Percentiles rank a stretch among this genome's conserved stretches.
phyloP scores from a whole-genome alignment of 2,113 vertebrate genomes.

The Hippocampus mohnikei region DNA sequence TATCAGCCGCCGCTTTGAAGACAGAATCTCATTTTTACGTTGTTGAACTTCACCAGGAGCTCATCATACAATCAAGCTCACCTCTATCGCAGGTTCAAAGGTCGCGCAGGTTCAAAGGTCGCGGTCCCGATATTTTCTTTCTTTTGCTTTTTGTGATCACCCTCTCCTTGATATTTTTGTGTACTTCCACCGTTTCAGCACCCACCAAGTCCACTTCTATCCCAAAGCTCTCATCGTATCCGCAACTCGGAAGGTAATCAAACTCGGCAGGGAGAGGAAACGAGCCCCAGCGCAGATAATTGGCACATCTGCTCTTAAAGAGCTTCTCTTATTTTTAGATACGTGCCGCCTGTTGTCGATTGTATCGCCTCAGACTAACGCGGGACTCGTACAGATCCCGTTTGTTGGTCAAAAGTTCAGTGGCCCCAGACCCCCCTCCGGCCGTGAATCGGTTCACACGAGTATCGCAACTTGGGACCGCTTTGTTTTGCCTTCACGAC shows the following conservation, averaged over 20 bases:
- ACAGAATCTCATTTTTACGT: constrained; percentile 2
- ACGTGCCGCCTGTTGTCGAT: constrained; percentile 3
- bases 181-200: too few species aligned
- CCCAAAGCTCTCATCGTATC: not conserved
- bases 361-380: not conserved
- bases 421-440: not conserved
- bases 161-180: too few species aligned
- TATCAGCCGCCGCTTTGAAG: constrained; percentile 59
- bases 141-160: too few species aligned
- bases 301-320: constrained; percentile 6
- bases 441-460: too few species aligned
- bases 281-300: constrained; percentile 18
- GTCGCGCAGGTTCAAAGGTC: too few species aligned
- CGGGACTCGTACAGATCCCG: not conserved
- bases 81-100: too few species aligned
- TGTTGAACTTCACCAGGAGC: too few species aligned
- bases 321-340: constrained; percentile 10
- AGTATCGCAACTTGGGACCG: too few species aligned
- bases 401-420: not conserved
- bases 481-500: too few species aligned
- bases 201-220: not conserved
- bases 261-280: constrained; percentile 17
- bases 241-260: not conserved
- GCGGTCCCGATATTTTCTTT: too few species aligned
- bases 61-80: too few species aligned